Percentiles rank a stretch among this genome's conserved stretches.
Conservation (phyloP, 2,113 vertebrate genomes). For the Procavia capensis region DNA sequence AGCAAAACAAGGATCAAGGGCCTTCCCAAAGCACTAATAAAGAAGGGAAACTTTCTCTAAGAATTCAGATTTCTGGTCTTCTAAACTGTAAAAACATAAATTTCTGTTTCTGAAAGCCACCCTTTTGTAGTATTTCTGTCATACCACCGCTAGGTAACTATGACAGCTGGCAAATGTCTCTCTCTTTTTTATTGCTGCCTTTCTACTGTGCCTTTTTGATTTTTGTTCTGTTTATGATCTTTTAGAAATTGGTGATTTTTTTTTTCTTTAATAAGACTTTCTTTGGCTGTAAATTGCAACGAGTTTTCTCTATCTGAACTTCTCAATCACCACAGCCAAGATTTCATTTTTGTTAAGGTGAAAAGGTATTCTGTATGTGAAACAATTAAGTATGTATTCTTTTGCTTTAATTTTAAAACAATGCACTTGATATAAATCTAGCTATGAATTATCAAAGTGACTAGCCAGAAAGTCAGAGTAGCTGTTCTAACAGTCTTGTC, state of each 20-base stretch:
- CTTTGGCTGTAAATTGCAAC: constrained; percentile 6
- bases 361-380: not conserved
- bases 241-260: not conserved
- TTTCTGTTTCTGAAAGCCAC: too few species aligned
- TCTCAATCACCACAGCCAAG: not conserved
- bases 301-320: not conserved
- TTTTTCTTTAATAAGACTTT: not conserved
- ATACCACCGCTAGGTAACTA: too few species aligned
- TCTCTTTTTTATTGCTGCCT: not conserved
- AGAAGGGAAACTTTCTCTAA: too few species aligned
- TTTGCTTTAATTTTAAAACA: not conserved
- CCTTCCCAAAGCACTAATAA: too few species aligned
- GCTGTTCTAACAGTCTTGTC: too few species aligned
- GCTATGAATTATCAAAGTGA: too few species aligned
- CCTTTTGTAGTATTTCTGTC: too few species aligned
- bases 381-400: not conserved
- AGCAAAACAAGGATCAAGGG: too few species aligned
- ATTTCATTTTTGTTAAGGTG: not conserved
- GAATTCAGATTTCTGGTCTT: too few species aligned
- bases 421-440: not conserved
- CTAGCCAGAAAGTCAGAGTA: too few species aligned
- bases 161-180: not conserved
- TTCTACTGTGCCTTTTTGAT: not conserved
- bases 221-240: constrained; percentile 28
- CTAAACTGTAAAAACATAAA: too few species aligned